Percentiles rank a stretch among this genome's conserved stretches.
phyloP scores from a whole-genome alignment of 2,888 invertebrate genomes.

The Dolomedes plantarius region DNA sequence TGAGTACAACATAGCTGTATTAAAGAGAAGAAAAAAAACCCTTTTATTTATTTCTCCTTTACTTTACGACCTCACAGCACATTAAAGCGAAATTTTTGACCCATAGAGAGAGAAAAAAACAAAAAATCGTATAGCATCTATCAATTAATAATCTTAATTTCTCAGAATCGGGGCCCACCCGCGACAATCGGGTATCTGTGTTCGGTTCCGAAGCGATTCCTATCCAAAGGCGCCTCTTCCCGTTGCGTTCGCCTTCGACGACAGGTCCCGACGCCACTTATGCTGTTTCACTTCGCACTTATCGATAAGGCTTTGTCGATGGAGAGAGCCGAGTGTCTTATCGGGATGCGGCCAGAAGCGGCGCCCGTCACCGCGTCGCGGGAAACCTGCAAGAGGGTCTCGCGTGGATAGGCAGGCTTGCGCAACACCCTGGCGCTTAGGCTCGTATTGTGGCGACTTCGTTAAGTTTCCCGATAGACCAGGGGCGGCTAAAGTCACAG shows the following conservation, averaged over 20 bases:
- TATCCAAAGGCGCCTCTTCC: no score
- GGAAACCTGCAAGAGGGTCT: not conserved
- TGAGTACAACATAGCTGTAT: no score
- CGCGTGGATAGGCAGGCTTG: not conserved
- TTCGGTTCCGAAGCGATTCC: no score
- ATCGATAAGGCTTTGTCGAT: slow-evolving; percentile 7
- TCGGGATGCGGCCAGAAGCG: not conserved
- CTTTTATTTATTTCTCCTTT: no score
- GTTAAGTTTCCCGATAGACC: no score
- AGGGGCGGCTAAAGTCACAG: no score
- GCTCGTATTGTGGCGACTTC: no score
- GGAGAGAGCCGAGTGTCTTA: slow-evolving; percentile 2
- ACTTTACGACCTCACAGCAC: not conserved
- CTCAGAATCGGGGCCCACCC: not conserved
- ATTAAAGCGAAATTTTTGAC: not conserved
- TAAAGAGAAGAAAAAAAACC: no score
- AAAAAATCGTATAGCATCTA: not conserved
- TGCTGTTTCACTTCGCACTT: slow-evolving; percentile 12
- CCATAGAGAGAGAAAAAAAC: no score
- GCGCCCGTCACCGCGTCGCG: slow-evolving; percentile 3
- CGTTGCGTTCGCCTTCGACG: not conserved
- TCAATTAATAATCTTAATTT: not conserved
- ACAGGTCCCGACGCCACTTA: slow-evolving; percentile 9
- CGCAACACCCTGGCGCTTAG: no score
- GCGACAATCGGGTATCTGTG: no score